A percentile compares a stretch with the other conserved stretches of the same genome.
Evolutionary conservation across 2,888 invertebrate genomes (phyloP).

Genomic region (Cyrtodaria siliqua): DNA sequence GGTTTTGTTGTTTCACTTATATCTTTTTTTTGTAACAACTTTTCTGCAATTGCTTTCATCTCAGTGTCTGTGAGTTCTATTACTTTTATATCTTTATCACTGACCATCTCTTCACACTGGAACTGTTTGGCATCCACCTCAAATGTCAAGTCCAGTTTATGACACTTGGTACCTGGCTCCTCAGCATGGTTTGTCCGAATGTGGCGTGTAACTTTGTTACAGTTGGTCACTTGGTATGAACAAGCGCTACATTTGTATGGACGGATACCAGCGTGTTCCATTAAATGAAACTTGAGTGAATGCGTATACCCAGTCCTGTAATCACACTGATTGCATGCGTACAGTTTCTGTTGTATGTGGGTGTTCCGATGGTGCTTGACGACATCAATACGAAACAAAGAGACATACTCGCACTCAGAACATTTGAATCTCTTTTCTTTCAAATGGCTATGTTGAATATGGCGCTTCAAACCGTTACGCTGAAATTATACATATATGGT

Average conservation of each 20-base stretch:
- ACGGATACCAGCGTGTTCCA: constrained; percentile 55
- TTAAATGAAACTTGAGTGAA: constrained; percentile 49
- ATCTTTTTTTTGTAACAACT: constrained; percentile 7
- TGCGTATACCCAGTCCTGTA: constrained; percentile 57
- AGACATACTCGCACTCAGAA: constrained; percentile 46
- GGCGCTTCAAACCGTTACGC: constrained; percentile 23
- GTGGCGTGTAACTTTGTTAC: constrained; percentile 43
- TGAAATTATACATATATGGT: too few relatives aligned
- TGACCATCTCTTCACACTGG: constrained; percentile 38
- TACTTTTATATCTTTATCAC: constrained; percentile 51
- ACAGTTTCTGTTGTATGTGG: constrained; percentile 54
- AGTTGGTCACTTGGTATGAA: constrained; percentile 40
- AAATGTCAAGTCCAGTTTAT: constrained; percentile 51
- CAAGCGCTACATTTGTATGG: constrained; percentile 57
- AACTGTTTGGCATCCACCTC: constrained; percentile 55
- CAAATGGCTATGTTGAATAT: constrained; percentile 37
- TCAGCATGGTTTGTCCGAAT: constrained; percentile 42
- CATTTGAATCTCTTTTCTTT: constrained; percentile 51
- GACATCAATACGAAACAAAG: constrained; percentile 37
- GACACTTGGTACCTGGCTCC: constrained; percentile 32
- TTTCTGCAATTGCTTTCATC: constrained; percentile 25
- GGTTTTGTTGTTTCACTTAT: not conserved
- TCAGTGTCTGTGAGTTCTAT: constrained; percentile 43
- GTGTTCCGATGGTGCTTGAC: constrained; percentile 46
- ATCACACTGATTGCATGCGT: constrained; percentile 60